Conservation (phyloP, 2,797 vertebrate genomes). For the Eulemur albifrons region DNA sequence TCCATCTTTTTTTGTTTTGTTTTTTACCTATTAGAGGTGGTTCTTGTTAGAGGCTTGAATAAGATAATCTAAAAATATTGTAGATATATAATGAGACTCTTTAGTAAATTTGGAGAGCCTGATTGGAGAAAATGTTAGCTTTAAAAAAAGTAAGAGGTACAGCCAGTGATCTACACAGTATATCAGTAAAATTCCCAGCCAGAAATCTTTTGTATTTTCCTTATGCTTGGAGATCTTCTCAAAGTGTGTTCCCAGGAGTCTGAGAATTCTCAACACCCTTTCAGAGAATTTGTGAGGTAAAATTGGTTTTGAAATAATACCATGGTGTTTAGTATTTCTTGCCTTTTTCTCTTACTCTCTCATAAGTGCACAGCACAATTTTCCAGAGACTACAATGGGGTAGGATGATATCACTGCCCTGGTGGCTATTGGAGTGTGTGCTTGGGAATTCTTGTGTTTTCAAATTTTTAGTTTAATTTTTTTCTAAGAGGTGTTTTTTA, state of each 20-base stretch:
- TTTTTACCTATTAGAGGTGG: background rate
- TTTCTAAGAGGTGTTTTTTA: background rate
- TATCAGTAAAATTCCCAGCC: background rate
- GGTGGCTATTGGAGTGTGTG: background rate
- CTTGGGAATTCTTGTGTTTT: constrained; percentile 9
- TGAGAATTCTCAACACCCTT: background rate
- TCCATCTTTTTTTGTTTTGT: background rate
- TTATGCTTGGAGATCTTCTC: background rate
- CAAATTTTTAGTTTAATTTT: constrained; percentile 2
- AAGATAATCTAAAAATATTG: background rate
- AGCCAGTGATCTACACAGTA: background rate
- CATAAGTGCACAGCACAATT: background rate
- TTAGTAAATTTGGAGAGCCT: background rate
- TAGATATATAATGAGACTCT: background rate
- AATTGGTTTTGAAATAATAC: background rate
- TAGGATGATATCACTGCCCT: background rate
- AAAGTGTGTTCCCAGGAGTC: background rate
- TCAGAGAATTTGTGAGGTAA: background rate
- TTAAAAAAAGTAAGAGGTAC: background rate
- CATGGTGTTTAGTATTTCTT: background rate
- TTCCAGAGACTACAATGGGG: background rate
- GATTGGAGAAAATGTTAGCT: background rate
- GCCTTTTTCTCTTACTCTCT: background rate
- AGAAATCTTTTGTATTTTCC: background rate
- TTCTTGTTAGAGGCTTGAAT: background rate